Evolutionary conservation across 2,888 invertebrate genomes (phyloP), one percentile per base, ranked within the genome.

Genomic region (Cotesia congregata): DNA sequence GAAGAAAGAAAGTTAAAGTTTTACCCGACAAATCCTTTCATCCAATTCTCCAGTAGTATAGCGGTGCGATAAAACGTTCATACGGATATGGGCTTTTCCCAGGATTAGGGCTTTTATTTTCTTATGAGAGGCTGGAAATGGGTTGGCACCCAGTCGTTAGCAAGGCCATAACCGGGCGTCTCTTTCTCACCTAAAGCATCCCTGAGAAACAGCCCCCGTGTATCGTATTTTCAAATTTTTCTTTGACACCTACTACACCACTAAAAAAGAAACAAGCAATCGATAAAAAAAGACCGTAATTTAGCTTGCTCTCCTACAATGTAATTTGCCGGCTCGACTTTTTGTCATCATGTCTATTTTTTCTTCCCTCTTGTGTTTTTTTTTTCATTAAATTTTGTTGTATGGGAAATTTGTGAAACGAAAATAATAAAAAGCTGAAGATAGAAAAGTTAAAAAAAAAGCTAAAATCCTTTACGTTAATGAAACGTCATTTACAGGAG

Each of bases 41-140:
- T 72, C 79, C 80, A 76, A 81, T 81, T 72, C 76, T 72, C 73
- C 71, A 68, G 78, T 75, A 72, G 75, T 69, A 50, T 67, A 50
- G 50, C 12, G 50, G 50, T 50, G 39, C 72, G 77, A 69, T 78
- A 77, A 72, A 79, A 75, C 67, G 75, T 69, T 75, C 64, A 64
- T 61, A 64, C 72, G 64, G 72, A 72, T 72, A 73, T 61, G 65
- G 50, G 50, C 3, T 50, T 73, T 61, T 41, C 72, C 64, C 38
- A 76, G 75, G 77, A 79, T 81, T 82, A 77, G 78, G 80, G 77
- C 72, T 80, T 77, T 82, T 81, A 81, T 82, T 82, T 81, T 79
- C 79, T 82, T 78, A 80, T 77, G 74, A 72, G 75, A 76, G 78
- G 68, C 72, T 74, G 74, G 50, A 75, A 79, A 81, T 79, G 78